Base-by-base conservation (phyloP, 2,113 vertebrate species). In the Reinhardtius hippoglossoides region DNA sequence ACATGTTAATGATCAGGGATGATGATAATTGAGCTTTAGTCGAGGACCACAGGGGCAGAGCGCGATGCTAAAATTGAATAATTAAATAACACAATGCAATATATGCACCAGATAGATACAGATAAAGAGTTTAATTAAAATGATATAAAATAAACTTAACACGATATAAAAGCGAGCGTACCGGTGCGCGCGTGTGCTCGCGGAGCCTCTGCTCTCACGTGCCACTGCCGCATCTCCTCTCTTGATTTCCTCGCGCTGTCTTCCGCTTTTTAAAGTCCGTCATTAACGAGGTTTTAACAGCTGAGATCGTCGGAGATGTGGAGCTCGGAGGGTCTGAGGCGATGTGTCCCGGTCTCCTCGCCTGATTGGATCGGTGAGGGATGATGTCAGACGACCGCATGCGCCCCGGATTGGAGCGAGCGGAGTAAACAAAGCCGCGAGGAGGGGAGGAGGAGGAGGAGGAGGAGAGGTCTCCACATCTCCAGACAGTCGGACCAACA, bases 381-480 rank as follows among this genome's bases (percentile, higher is more conserved):
- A 80, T 92, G 92, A 94, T 81, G 95, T 95, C 94, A 93, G 83
- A 94, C 68, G 83, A 61, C 74, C 86, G 83, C 86, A 80, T 83
- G 70, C 71, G 76, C 64, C 74, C 63, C 84, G 87, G 94, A 95
- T 95, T 95, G 93, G 95, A 84, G 83, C 79, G 89, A 78, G 83
- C 62, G 89, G 84, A 88, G 93, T 91, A 89, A 84, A 93, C 91
- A 93, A 93, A 94, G 93, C 92, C 46, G 93, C 92, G 90, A 89
- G 86, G 88, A 89, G 89, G 81, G 83, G 26, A 27, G 26, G 26
- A 27, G 27, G 27, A 27, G 52, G 52, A 55, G 84, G 86, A 76
- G 89, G 83, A 92, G 89, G 93, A 94, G 83, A 88, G 91, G 88
- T 89, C 84, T 94, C 92, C 94, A 95, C 93, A 95, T 95, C 94